phyloP scores from a whole-genome alignment of 2,113 vertebrate species.

The Cebus imitator region DNA sequence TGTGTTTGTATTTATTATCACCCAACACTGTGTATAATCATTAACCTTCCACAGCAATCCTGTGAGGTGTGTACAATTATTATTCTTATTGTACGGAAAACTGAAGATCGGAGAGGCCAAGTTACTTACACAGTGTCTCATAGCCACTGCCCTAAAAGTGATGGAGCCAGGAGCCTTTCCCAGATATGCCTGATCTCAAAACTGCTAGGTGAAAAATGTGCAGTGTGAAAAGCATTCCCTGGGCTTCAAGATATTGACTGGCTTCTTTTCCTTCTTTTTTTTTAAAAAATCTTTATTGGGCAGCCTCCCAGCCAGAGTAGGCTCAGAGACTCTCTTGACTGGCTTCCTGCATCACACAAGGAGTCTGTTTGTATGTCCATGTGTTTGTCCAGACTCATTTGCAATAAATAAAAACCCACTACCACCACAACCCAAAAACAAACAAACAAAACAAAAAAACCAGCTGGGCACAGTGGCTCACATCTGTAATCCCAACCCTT shows the following conservation, averaged over 20 bases:
- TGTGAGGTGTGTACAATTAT: not conserved
- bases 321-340: too few species aligned
- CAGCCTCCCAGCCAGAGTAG: too few species aligned
- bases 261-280: too few species aligned
- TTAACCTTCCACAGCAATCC: not conserved
- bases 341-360: not conserved
- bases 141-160: not conserved
- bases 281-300: too few species aligned
- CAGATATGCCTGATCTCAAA: not conserved
- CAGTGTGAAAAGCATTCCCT: not conserved
- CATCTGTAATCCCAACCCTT: too few species aligned
- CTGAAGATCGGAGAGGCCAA: not conserved
- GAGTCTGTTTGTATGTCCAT: not conserved
- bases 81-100: not conserved
- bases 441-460: not conserved
- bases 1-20: not conserved
- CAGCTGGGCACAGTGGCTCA: too few species aligned
- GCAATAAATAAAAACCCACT: not conserved
- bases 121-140: not conserved
- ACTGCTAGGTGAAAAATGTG: not conserved
- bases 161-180: not conserved
- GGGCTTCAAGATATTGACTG: not conserved
- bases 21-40: not conserved
- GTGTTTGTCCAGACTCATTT: not conserved
- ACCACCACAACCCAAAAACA: not conserved